Evolutionary conservation across 2,888 invertebrate genomes (phyloP).

Genomic region (Phaedon cochleariae): DNA sequence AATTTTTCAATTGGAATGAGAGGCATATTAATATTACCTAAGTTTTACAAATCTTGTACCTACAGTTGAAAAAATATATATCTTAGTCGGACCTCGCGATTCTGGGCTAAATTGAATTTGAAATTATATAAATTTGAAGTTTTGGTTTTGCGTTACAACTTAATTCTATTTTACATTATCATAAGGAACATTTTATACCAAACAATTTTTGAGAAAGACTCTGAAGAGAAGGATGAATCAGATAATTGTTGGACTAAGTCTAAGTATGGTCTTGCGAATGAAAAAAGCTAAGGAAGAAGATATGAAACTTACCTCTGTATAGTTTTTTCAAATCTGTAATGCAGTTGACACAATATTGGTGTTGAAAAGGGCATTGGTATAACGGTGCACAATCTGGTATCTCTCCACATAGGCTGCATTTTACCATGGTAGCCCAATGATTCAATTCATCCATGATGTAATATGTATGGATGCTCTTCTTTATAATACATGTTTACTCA

Average conservation of each 20-base stretch:
- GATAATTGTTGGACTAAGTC: background rate
- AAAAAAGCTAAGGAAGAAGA: background rate
- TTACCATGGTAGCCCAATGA: constrained; percentile 42
- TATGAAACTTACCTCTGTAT: constrained; percentile 44
- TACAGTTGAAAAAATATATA: too few species aligned
- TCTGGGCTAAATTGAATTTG: too few species aligned
- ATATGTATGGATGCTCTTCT: constrained; percentile 26
- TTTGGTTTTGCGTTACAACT: too few species aligned
- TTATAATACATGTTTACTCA: constrained; percentile 35
- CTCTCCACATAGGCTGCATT: constrained; percentile 53
- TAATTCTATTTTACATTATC: too few species aligned
- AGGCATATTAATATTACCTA: too few species aligned
- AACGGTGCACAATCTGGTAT: constrained; percentile 53
- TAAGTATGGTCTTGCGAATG: background rate
- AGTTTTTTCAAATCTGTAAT: constrained; percentile 48
- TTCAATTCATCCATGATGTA: constrained; percentile 39
- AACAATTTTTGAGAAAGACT: too few species aligned
- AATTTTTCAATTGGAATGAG: too few species aligned
- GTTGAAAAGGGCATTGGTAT: constrained; percentile 54
- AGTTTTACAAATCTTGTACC: too few species aligned
- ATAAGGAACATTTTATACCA: too few species aligned
- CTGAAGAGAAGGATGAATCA: background rate
- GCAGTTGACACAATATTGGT: constrained; percentile 55
- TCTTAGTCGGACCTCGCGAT: too few species aligned
- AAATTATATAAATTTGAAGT: too few species aligned